These are phyloP conservation scores for Lysandra coridon DNA, from an alignment of 2,888 invertebrate species.

Conservation along the genomic window DNA sequence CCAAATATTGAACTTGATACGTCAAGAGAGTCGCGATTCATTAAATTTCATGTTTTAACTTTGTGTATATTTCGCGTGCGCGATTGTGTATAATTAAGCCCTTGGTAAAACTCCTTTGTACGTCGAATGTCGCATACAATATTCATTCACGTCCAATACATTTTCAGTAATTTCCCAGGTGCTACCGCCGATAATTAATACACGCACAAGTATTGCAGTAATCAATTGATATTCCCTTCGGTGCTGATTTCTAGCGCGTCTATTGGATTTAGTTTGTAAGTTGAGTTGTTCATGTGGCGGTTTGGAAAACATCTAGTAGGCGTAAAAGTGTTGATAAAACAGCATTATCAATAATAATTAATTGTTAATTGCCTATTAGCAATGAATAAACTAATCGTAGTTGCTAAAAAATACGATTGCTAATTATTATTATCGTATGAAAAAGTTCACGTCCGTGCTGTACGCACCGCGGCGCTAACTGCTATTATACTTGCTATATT, in stretches of 20 bases:
- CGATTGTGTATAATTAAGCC: neutral
- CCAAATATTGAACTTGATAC: neutral
- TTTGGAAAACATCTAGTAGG: neutral
- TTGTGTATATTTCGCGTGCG: conserved; percentile 1
- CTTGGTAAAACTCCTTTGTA: neutral
- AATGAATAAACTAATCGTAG: no score
- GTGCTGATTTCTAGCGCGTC: neutral
- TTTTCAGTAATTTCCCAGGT: conserved; percentile 37
- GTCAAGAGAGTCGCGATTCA: neutral
- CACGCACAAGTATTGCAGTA: conserved; percentile 32
- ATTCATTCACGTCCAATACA: conserved; percentile 33
- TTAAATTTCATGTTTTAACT: conserved; percentile 5
- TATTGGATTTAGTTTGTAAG: conserved; percentile 9
- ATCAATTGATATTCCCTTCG: conserved; percentile 9
- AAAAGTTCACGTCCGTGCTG: no score
- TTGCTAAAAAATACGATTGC: no score
- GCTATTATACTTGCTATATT: no score
- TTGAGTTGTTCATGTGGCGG: neutral
- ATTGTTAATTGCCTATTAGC: no score
- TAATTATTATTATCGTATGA: no score
- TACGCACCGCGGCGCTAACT: no score
- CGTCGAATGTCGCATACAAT: conserved; percentile 18
- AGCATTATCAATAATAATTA: no score
- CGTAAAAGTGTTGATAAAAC: no score
- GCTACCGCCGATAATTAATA: conserved; percentile 44